Base-by-base conservation (phyloP, 1,140 invertebrate genomes). In the Eurosta solidaginis region DNA sequence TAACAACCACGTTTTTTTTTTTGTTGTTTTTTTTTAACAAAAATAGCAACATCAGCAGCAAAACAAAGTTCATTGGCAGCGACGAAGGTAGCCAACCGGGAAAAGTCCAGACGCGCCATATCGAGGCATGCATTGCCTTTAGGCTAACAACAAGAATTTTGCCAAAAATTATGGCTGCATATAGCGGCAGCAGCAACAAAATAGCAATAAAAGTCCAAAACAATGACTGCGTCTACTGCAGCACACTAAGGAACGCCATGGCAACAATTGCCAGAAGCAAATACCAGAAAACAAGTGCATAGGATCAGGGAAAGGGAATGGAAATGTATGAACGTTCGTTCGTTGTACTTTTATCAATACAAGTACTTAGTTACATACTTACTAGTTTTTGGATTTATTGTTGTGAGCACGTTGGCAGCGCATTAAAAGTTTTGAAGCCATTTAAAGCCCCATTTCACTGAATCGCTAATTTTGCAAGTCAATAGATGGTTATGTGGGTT, bases 371-470 rank as follows among this genome's bases (percentile, higher is more conserved):
- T n/a, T n/a, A n/a, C n/a, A n/a, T n/a, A n/a, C n/a, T n/a, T n/a
- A n/a, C n/a, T n/a, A n/a, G n/a, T n/a, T n/a, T n/a, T n/a, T n/a
- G n/a, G n/a, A n/a, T n/a, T n/a, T n/a, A n/a, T n/a, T n/a, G n/a
- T n/a, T n/a, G n/a, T n/a, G n/a, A n/a, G 73, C 77, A 79, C 45
- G 33, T 42, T 59, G 42, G 47, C 6, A 78, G 33, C 49, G 49
- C 81, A 85, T 85, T 85, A 84, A 85, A 85, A 85, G 85, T 83
- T 85, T 85, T 85, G 80, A 82, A 83, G 84, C 84, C 83, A 85
- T 85, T 85, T 85, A 85, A 85, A 85, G 85, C 85, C 84, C 83
- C 84, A 85, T 85, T 85, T 85, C 84, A 85, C 83, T 85, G 84
- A 85, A 85, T 85, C 84, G 84, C 84, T 85, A 85, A 85, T 85